These are phyloP conservation scores for Trematocara unimaculatum DNA, from an alignment of 2,113 vertebrate genomes.

Conservation along the genomic window DNA sequence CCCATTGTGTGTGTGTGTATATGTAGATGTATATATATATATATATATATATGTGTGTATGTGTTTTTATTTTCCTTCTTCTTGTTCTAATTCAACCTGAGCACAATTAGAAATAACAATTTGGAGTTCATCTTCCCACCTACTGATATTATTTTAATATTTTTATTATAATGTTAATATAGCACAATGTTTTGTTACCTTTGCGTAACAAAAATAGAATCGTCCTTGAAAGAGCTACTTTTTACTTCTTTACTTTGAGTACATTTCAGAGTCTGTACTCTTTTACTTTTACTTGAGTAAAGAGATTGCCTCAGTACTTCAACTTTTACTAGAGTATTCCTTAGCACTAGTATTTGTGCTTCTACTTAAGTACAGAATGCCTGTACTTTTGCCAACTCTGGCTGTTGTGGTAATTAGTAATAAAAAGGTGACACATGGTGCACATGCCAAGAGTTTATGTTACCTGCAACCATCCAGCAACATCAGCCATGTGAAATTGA, in stretches of 20 bases:
- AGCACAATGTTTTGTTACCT: background rate
- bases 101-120: background rate
- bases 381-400: background rate
- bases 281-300: background rate
- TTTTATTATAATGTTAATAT: background rate
- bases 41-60: rapidly evolving
- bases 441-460: background rate
- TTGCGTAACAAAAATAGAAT: background rate
- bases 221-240: background rate
- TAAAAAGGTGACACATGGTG: constrained; percentile 2
- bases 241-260: background rate
- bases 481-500: constrained; percentile 24
- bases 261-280: background rate
- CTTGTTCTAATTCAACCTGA: background rate
- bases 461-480: background rate
- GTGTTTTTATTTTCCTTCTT: background rate
- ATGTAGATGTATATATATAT: rapidly evolving
- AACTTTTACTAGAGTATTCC: background rate
- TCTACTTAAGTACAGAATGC: background rate
- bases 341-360: background rate
- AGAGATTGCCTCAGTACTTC: background rate
- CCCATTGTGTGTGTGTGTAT: background rate
- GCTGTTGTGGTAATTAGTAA: constrained; percentile 33
- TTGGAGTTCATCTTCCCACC: background rate
- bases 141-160: background rate